Evolutionary conservation across 2,797 vertebrate species (phyloP).

Genomic region (Pseudomugil tenellus): DNA sequence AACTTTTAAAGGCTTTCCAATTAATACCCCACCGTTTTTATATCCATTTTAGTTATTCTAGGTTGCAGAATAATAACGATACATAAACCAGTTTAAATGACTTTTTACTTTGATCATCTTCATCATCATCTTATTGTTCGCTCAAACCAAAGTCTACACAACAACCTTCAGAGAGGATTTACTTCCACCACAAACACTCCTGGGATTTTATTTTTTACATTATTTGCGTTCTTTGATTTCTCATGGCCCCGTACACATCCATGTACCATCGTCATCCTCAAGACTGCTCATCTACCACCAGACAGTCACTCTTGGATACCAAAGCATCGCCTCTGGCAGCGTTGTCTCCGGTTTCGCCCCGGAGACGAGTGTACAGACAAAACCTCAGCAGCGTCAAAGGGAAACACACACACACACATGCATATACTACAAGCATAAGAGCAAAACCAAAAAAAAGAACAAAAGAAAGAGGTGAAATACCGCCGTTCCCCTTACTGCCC

Average conservation of each 20-base stretch:
- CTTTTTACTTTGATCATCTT: not conserved
- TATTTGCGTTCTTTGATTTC: conserved; percentile 64
- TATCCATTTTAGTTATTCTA: not conserved
- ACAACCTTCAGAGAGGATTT: conserved; percentile 35
- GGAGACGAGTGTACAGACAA: conserved; percentile 78
- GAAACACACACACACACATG: conserved; percentile 36
- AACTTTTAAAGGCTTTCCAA: conserved; percentile 3
- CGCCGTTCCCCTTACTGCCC: conserved; percentile 57
- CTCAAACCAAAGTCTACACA: conserved; percentile 17
- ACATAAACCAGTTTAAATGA: too few species aligned
- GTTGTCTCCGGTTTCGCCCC: conserved; percentile 71
- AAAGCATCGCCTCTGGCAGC: conserved; percentile 79
- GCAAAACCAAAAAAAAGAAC: conserved; percentile 64
- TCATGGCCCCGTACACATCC: conserved; percentile 25
- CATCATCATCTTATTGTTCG: conserved; percentile 7
- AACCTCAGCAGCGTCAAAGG: conserved; percentile 77
- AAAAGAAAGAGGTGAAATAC: conserved; percentile 69
- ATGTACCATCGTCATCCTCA: conserved; percentile 54
- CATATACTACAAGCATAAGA: conserved; percentile 52
- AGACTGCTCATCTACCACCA: conserved; percentile 64
- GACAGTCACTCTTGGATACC: conserved; percentile 82
- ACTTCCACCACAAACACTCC: conserved; percentile 28
- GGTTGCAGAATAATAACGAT: not conserved
- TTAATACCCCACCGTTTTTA: not conserved
- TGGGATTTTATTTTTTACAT: conserved; percentile 30